Base-by-base conservation (phyloP, 2,113 vertebrate genomes). In the Callipepla californica region DNA sequence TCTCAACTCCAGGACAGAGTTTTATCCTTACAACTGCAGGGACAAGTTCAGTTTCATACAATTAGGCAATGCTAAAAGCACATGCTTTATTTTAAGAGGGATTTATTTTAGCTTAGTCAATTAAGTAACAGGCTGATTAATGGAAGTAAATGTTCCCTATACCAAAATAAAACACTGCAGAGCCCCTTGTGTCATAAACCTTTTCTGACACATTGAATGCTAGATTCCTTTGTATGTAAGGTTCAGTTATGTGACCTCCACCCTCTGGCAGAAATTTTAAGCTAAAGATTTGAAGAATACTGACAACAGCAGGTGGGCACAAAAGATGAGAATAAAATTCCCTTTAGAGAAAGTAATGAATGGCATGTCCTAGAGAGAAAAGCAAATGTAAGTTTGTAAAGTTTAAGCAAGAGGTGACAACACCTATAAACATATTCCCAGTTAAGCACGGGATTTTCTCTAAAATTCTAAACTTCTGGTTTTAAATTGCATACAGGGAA, bases 61-160 rank as follows among this genome's bases (percentile, higher is more conserved):
- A 87, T 62, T 65, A 89, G 68, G 6, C 36, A 79, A 8, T 87
- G 8, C 53, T 25, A 84, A 75, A 90, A 36, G 1, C 10, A 61
- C 1, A 0, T 58, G 42, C 13, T 81, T 94, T 85, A 81, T 66
- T 62, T 81, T 85, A 61, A 23, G 26, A 80, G 34, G 81, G 13
- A 80, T 76, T 92, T 79, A 93, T 87, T 92, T 91, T 32, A 44
- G 13, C 19, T 79, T 85, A 73, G 40, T 45, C 53, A 79, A 30
- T 76, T 76, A 92, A 90, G n/a, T 13, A 86, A 58, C 11, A 36
- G 6, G 13, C 25, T 80, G 66, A 75, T 79, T 79, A 86, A 81
- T 18, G n/a, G 63, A 91, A 87, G 9, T 8, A 84, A 87, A 2
- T 5, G 16, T 84, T 92, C 34, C 21, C 45, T 42, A 58, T 14